These are phyloP conservation scores for Cercopithecus mitis DNA, from an alignment of 2,797 vertebrate genomes.

Conservation along the genomic window DNA sequence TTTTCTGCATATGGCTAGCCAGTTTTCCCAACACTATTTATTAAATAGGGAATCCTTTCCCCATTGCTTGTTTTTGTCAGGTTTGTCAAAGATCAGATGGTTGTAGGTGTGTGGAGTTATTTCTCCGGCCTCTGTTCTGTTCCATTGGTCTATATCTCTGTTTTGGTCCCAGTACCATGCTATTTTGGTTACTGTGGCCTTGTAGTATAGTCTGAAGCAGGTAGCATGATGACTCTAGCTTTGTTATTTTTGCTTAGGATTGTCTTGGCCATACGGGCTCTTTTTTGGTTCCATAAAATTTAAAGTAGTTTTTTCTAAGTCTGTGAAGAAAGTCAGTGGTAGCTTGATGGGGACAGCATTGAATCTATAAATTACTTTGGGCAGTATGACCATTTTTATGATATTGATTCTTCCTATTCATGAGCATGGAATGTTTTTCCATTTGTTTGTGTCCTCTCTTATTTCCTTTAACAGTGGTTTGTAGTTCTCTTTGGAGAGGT, in stretches of 20 bases:
- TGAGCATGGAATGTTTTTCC: neutral
- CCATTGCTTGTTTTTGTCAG: neutral
- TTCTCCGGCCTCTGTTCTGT: neutral
- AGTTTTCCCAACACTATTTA: neutral
- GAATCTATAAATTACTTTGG: neutral
- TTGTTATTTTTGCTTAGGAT: neutral
- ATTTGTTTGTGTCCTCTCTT: neutral
- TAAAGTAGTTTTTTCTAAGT: neutral
- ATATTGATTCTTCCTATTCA: neutral
- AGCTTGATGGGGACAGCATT: neutral
- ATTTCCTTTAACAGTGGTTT: neutral
- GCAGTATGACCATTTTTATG: neutral
- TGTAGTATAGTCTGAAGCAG: neutral
- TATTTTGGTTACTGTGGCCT: neutral
- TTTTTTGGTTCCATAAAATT: neutral
- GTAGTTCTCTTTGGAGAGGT: neutral
- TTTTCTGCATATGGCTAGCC: neutral
- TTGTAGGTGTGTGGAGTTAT: neutral
- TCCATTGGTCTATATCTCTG: neutral
- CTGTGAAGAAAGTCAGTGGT: neutral
- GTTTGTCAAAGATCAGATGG: neutral
- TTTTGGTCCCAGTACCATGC: neutral
- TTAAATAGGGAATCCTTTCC: neutral
- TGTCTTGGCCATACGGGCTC: neutral
- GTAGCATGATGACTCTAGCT: neutral